Base-by-base conservation (phyloP, 2,888 invertebrate species). In the Eledone cirrhosa region DNA sequence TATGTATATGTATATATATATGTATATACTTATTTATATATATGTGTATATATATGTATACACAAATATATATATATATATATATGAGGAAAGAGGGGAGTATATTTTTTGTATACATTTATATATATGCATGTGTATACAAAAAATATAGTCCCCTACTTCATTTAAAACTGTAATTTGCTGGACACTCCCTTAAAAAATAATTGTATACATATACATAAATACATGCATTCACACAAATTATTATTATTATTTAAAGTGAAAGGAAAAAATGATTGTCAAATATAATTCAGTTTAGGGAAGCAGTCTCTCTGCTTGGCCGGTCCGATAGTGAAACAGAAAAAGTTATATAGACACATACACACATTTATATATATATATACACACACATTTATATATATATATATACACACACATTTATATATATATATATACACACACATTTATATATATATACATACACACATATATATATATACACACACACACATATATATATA, bases 401-500 rank as follows among this genome's bases (percentile, higher is more conserved):
- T 22, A 65, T 2, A 65, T 65, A 65, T 65, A 65, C 0, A 14
- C 29, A 16, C 29, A 14, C 29, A 65, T 65, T 27, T 65, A 65
- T 65, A 65, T 65, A 65, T n/a, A 65, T 65, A 14, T 13, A 7
- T 59, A 59, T 14, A 59, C 24, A 59, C 24, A 59, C 14, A 3
- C 24, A 14, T 59, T 0, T 65, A 65, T n/a, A 65, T 65, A n/a
- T n/a, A 65, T 65, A 65, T n/a, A 2, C 7, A n/a, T 65, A 14
- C 13, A 65, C 29, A 14, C 19, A 65, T 65, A 65, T 65, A 65
- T n/a, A 65, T 65, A 65, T 65, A 14, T 65, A 63, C 53, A 53
- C 19, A 22, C n/a, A 53, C n/a, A n/a, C n/a, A 19, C 19, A 22
- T 7, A 5, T 7, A 53, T 65, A 65, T 65, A 14, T 65, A 24